phyloP scores from a whole-genome alignment of 2,888 invertebrate genomes.

The Ennomos fuscantarius region DNA sequence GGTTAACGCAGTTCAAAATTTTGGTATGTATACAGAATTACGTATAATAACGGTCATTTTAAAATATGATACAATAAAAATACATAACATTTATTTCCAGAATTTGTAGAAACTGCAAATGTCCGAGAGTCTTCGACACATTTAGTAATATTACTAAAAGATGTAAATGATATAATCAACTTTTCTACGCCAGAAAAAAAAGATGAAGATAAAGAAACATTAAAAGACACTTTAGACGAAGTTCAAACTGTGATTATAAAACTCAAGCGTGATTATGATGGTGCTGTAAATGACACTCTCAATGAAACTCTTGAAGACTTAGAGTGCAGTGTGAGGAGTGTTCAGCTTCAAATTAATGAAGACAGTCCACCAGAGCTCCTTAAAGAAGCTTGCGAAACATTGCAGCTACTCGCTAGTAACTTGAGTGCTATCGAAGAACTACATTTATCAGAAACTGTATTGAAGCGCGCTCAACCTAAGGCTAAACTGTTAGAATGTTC shows the following conservation, averaged over 20 bases:
- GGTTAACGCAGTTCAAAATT: slow-evolving; percentile 32
- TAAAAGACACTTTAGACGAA: slow-evolving; percentile 73
- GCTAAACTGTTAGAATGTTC: slow-evolving; percentile 58
- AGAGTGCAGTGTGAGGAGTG: slow-evolving; percentile 81
- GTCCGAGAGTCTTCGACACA: slow-evolving; percentile 57
- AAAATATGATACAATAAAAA: too few species aligned
- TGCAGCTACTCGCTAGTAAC: slow-evolving; percentile 66
- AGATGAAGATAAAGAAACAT: slow-evolving; percentile 56
- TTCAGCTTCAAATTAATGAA: slow-evolving; percentile 76
- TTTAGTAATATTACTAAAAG: slow-evolving; percentile 61
- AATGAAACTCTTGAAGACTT: slow-evolving; percentile 80
- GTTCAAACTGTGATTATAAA: slow-evolving; percentile 78
- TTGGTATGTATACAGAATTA: slow-evolving; percentile 29
- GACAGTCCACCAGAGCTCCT: slow-evolving; percentile 69
- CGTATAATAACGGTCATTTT: too few species aligned
- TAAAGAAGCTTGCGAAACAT: slow-evolving; percentile 73
- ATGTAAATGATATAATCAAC: slow-evolving; percentile 62
- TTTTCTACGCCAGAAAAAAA: slow-evolving; percentile 43
- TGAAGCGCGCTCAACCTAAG: slow-evolving; percentile 41
- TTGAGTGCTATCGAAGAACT: slow-evolving; percentile 60
- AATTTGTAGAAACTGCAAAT: slow-evolving; percentile 25
- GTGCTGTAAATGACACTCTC: slow-evolving; percentile 64
- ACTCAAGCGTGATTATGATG: slow-evolving; percentile 71
- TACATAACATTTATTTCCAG: slow-evolving; percentile 42
- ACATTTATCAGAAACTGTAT: slow-evolving; percentile 38